Percentiles rank a stretch among this genome's conserved stretches.
Conservation (phyloP, 2,113 vertebrate genomes). For the Ginglymostoma cirratum region DNA sequence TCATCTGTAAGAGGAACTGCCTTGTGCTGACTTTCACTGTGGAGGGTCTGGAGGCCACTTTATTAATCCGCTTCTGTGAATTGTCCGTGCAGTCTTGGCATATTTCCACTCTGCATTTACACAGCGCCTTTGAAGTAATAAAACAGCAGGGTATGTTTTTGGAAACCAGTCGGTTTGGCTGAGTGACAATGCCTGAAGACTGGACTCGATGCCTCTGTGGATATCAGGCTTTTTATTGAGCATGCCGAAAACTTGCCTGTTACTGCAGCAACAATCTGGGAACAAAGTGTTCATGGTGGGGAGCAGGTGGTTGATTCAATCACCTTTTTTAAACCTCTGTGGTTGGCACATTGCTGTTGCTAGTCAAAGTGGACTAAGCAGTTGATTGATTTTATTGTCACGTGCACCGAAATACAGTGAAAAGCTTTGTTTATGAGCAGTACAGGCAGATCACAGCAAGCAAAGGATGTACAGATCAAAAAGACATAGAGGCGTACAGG, state of each 20-base stretch:
- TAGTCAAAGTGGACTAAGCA: too few species aligned
- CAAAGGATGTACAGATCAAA: too few species aligned
- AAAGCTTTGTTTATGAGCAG: too few species aligned
- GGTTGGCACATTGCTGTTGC: too few species aligned
- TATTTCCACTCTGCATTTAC: neutral
- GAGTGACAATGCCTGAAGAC: neutral
- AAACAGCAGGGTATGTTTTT: neutral
- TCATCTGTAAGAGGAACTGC: neutral
- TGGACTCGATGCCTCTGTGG: neutral
- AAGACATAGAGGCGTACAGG: too few species aligned
- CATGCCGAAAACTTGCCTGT: neutral
- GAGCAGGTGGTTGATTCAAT: too few species aligned
- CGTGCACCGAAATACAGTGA: too few species aligned
- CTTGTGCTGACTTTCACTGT: neutral
- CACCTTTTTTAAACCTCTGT: neutral
- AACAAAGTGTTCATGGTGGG: too few species aligned
- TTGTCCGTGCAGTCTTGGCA: neutral
- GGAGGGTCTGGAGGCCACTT: neutral
- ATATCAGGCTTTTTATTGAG: neutral
- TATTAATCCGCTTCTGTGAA: neutral
- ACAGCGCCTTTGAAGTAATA: neutral
- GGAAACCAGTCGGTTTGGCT: neutral
- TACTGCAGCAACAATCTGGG: neutral
- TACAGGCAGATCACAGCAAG: too few species aligned
- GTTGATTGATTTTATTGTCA: too few species aligned